A percentile compares a stretch with the other conserved stretches of the same genome.
phyloP scores from a whole-genome alignment of 2,888 invertebrate genomes.

The Herminia tarsipennalis region DNA sequence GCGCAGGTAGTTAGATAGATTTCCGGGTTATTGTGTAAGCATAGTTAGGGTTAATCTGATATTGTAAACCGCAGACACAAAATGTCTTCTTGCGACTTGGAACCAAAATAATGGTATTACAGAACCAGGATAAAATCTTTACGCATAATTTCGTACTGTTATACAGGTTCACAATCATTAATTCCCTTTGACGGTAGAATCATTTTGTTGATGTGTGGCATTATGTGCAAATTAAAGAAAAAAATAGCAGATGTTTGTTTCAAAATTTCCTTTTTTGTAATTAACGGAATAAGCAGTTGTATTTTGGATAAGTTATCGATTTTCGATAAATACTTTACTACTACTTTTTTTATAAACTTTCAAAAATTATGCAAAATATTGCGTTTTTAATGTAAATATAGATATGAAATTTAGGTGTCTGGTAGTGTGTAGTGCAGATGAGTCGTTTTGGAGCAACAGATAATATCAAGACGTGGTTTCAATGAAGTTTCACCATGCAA shows the following conservation, averaged over 20 bases:
- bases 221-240: background rate
- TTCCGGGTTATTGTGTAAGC: conserved; percentile 37
- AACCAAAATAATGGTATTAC: background rate
- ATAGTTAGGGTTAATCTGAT: conserved; percentile 34
- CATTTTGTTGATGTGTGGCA: background rate
- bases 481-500: too few relatives aligned
- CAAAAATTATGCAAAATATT: too few relatives aligned
- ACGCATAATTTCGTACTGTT: background rate
- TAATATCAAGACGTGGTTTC: background rate
- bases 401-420: too few relatives aligned
- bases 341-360: too few relatives aligned
- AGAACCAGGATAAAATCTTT: background rate
- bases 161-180: background rate
- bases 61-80: conserved; percentile 16
- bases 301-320: too few relatives aligned
- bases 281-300: too few relatives aligned
- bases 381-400: too few relatives aligned
- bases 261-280: too few relatives aligned
- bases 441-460: too few relatives aligned
- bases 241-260: too few relatives aligned
- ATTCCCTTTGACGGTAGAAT: background rate
- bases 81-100: background rate
- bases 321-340: too few relatives aligned
- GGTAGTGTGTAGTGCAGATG: too few relatives aligned
- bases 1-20: conserved; percentile 19